Percentiles rank a stretch among this genome's conserved stretches.
Conservation (phyloP, 2,797 vertebrate genomes). For the Sternotherus odoratus region DNA sequence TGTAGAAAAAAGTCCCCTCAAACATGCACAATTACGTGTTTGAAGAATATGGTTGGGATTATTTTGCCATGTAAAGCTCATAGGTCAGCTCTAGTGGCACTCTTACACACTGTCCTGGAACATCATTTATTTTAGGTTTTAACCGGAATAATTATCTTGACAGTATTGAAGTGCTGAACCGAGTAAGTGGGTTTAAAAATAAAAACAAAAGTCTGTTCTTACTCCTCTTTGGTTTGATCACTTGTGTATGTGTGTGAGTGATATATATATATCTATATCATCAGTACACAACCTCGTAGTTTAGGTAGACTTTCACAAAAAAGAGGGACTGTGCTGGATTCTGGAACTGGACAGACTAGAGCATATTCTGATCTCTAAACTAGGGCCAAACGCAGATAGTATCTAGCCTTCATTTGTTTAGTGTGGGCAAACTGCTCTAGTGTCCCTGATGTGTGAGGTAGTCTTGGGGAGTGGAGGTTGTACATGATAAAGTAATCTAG, state of each 20-base stretch:
- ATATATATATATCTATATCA: neutral
- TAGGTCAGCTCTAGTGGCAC: rapidly evolving
- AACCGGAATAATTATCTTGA: neutral
- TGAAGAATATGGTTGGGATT: neutral
- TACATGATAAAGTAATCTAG: neutral
- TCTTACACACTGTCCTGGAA: neutral
- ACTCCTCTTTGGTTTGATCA: neutral
- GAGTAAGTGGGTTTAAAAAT: neutral
- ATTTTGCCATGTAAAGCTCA: too few relatives aligned
- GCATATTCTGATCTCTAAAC: neutral
- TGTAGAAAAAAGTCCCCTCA: rapidly evolving
- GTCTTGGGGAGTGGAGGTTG: neutral
- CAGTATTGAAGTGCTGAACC: neutral
- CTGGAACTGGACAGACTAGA: neutral
- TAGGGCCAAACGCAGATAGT: neutral
- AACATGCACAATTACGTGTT: rapidly evolving
- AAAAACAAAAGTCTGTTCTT: neutral
- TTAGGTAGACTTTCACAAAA: neutral
- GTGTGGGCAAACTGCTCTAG: neutral
- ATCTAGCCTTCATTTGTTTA: neutral
- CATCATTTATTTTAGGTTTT: neutral
- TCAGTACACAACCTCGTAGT: neutral
- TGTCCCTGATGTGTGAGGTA: neutral
- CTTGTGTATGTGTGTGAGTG: too few relatives aligned
- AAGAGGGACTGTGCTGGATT: neutral